These are phyloP conservation scores for Petrosia ficiformis DNA, from an alignment of 37 sponge, comb jelly and placozoan species.

Conservation along the genomic window DNA sequence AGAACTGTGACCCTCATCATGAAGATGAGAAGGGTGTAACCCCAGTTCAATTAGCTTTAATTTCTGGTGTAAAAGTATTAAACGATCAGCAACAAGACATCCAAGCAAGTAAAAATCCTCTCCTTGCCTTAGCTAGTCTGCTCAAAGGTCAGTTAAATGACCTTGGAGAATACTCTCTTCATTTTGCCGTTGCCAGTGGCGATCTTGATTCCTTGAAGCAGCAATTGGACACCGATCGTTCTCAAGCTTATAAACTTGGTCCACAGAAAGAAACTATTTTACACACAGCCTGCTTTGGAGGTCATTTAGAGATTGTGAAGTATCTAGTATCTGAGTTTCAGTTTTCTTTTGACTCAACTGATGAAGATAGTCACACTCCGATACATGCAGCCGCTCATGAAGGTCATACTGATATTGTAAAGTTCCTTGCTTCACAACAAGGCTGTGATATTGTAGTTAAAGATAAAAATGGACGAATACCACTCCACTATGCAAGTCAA, in stretches of 20 bases:
- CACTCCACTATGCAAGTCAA: slow-evolving; percentile 43
- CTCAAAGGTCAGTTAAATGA: not conserved
- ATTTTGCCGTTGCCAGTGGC: slow-evolving; percentile 4
- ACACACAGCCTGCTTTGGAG: slow-evolving; percentile 40
- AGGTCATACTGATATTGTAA: slow-evolving; percentile 14
- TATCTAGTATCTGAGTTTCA: slow-evolving; percentile 17
- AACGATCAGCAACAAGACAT: not conserved
- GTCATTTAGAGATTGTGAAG: slow-evolving; percentile 31
- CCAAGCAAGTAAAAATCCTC: not conserved
- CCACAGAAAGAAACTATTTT: slow-evolving; percentile 25
- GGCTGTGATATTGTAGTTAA: slow-evolving; percentile 4
- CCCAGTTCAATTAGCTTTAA: slow-evolving; percentile 31
- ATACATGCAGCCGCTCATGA: slow-evolving; percentile 36
- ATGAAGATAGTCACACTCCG: slow-evolving; percentile 7
- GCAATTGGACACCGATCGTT: not conserved
- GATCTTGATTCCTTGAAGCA: slow-evolving; percentile 21
- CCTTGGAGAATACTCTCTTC: not conserved
- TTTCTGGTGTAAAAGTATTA: slow-evolving; percentile 12
- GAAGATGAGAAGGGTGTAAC: slow-evolving; percentile 42
- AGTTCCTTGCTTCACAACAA: slow-evolving; percentile 22
- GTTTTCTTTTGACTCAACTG: not conserved
- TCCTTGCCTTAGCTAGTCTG: not conserved
- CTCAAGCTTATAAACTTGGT: not conserved
- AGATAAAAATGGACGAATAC: slow-evolving; percentile 26
- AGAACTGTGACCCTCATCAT: slow-evolving; percentile 5